phyloP scores from a whole-genome alignment of 2,113 vertebrate genomes.

The Motacilla tschutschensis region DNA sequence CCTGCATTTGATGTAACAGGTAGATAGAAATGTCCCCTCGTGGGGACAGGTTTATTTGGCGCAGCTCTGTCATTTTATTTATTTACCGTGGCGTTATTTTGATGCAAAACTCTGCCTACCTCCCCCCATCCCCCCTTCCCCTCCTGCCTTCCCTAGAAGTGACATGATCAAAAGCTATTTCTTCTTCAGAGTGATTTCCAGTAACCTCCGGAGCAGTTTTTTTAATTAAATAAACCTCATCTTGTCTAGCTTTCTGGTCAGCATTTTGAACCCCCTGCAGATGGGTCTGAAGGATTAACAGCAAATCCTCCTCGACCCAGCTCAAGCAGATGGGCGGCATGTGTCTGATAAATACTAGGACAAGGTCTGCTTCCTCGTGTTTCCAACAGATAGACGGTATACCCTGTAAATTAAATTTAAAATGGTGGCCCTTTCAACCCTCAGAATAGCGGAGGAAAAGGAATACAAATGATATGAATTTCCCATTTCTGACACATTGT shows the following conservation, averaged over 20 bases:
- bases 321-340: constrained; percentile 93
- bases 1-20: constrained; percentile 51
- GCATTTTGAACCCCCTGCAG: constrained; percentile 90
- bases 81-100: constrained; percentile 43
- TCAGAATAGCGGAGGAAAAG: constrained; percentile 67
- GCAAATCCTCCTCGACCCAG: constrained; percentile 87
- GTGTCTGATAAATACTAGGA: constrained; percentile 85
- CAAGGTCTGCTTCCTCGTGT: constrained; percentile 78
- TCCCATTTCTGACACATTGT: constrained; percentile 67
- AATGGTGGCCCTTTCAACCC: constrained; percentile 76
- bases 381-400: constrained; percentile 77
- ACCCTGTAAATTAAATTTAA: constrained; percentile 81
- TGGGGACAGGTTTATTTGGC: background rate
- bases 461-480: constrained; percentile 77
- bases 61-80: background rate
- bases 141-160: constrained; percentile 36
- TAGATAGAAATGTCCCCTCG: constrained; percentile 16
- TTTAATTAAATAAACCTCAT: constrained; percentile 89
- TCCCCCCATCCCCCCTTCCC: constrained; percentile 26
- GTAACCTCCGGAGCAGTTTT: constrained; percentile 81
- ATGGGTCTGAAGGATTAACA: constrained; percentile 92
- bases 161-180: constrained; percentile 70
- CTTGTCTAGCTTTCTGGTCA: constrained; percentile 91
- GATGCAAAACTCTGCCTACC: constrained; percentile 50
- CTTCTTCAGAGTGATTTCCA: constrained; percentile 77